These are phyloP conservation scores for Drosophila nikananu DNA, from an alignment of 1,140 invertebrate species.

Conservation along the genomic window DNA sequence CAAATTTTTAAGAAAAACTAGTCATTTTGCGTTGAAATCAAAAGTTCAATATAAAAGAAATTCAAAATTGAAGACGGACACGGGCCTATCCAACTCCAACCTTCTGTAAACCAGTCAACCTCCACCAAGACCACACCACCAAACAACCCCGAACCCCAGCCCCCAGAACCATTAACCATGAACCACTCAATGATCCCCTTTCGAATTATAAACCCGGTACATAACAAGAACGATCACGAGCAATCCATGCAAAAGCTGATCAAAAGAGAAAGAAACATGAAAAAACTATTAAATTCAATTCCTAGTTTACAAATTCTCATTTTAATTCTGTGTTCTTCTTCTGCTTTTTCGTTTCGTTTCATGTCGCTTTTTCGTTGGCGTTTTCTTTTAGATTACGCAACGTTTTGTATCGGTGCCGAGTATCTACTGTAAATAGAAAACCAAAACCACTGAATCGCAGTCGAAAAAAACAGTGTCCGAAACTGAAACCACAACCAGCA, in stretches of 20 bases:
- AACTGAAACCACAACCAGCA: constrained; percentile 54
- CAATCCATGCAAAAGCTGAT: constrained; percentile 31
- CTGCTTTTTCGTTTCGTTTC: constrained; percentile 81
- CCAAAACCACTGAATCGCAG: constrained; percentile 43
- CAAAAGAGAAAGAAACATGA: constrained; percentile 22
- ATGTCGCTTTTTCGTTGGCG: constrained; percentile 75
- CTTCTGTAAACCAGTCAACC: constrained; percentile 22
- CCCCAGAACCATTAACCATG: constrained; percentile 23
- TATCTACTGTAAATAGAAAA: constrained; percentile 84
- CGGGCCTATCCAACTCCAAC: constrained; percentile 21
- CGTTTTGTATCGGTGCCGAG: constrained; percentile 85
- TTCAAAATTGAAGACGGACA: constrained; percentile 34
- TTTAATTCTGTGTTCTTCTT: constrained; percentile 77
- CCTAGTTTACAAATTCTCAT: constrained; percentile 73
- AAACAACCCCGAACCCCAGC: constrained; percentile 28
- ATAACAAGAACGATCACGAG: constrained; percentile 66
- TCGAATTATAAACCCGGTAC: constrained; percentile 51
- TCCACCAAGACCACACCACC: constrained; percentile 13
- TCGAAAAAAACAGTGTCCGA: constrained; percentile 44
- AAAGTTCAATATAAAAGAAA: neutral
- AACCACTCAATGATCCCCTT: constrained; percentile 23
- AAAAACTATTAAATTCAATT: constrained; percentile 28
- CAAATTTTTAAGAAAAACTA: constrained; percentile 16
- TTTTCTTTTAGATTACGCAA: constrained; percentile 85
- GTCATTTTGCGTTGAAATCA: constrained; percentile 25